Evolutionary conservation across 23 tunicate genomes (phyloP).

Genomic region (Styela clava): DNA sequence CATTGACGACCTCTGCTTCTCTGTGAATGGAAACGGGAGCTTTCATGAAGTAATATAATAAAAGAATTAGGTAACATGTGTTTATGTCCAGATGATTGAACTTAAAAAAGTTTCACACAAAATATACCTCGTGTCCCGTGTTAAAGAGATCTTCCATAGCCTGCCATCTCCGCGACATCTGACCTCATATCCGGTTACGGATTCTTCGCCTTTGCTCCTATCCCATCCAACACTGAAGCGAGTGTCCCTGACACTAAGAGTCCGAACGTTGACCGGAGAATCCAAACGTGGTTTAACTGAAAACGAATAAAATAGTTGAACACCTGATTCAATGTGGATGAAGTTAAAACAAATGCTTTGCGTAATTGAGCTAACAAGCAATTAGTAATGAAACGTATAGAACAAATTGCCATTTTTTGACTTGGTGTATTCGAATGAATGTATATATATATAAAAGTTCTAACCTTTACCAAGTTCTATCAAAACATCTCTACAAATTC

Average conservation of each 20-base stretch:
- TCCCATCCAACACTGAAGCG: slow-evolving; percentile 49
- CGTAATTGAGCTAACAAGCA: no score
- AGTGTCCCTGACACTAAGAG: slow-evolving; percentile 40
- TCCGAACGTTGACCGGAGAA: slow-evolving; percentile 43
- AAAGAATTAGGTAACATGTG: no score
- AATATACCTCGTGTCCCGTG: slow-evolving; percentile 26
- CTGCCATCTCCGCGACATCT: slow-evolving; percentile 9
- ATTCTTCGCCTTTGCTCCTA: slow-evolving; percentile 28
- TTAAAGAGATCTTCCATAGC: slow-evolving; percentile 27
- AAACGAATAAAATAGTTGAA: not conserved
- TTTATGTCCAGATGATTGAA: no score
- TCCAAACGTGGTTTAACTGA: slow-evolving; percentile 43
- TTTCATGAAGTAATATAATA: no score
- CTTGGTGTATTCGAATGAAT: no score
- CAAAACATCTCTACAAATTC: slow-evolving; percentile 40
- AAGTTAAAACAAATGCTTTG: no score
- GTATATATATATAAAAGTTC: not conserved
- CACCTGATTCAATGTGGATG: not conserved
- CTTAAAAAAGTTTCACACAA: no score
- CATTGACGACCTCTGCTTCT: slow-evolving; percentile 22
- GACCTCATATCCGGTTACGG: slow-evolving; percentile 56
- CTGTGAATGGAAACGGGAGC: slow-evolving; percentile 12
- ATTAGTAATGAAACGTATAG: no score
- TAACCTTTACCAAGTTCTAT: slow-evolving; percentile 25
- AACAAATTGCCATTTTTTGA: no score